A percentile compares a stretch with the other conserved stretches of the same genome.
Evolutionary conservation across 2,797 vertebrate species (phyloP).

Genomic region (Paramormyrops hopkinsi): DNA sequence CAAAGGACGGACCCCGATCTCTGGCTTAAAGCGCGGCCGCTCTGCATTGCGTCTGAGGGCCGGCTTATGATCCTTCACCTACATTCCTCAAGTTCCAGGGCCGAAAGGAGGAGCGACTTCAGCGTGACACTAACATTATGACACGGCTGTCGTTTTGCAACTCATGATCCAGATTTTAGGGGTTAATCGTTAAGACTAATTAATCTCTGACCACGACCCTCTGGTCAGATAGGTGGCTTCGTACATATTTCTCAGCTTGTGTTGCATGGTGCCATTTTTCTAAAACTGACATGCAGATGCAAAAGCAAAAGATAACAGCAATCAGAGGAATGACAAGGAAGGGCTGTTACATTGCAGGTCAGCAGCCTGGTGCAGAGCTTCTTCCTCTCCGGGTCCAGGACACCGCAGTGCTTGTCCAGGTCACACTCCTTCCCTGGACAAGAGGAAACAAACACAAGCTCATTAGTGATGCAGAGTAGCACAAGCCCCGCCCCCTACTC

Average conservation of each 20-base stretch:
- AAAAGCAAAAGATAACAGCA: not conserved
- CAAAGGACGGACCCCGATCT: not conserved
- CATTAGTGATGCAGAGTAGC: not conserved
- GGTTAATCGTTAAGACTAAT: not conserved
- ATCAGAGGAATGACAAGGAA: not conserved
- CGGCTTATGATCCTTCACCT: not conserved
- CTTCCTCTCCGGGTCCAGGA: slow-evolving; percentile 84
- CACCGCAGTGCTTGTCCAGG: slow-evolving; percentile 86
- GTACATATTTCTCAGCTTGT: not conserved
- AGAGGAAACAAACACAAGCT: slow-evolving; percentile 25
- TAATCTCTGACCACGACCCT: not conserved
- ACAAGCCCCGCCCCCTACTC: not conserved
- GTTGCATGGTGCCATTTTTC: not conserved
- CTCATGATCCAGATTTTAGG: not conserved
- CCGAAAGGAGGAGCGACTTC: not conserved
- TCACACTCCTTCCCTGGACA: slow-evolving; percentile 80
- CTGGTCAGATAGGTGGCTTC: not conserved
- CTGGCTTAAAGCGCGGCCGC: not conserved
- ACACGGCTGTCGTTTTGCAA: not conserved
- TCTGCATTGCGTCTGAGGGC: not conserved
- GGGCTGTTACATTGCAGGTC: slow-evolving; percentile 82
- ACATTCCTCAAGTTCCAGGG: not conserved
- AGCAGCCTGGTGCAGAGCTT: slow-evolving; percentile 86
- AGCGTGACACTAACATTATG: not conserved
- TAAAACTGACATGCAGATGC: not conserved